Base-by-base conservation (phyloP, 35 echinoderm and acorn worm genomes). In the Lytechinus variegatus region DNA sequence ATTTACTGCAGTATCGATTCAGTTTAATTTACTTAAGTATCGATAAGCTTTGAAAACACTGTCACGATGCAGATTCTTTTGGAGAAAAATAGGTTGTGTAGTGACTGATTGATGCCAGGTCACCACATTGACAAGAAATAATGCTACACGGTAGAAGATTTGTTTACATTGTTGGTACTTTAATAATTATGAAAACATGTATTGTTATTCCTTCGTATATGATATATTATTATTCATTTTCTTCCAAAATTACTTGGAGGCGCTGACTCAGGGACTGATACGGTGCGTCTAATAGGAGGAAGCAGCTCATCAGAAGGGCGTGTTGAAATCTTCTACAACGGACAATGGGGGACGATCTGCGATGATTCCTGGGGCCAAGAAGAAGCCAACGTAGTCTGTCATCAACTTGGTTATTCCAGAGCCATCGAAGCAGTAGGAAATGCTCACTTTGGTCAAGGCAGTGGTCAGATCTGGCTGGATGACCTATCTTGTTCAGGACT, bases 261-360 rank as follows among this genome's bases (percentile, higher is more conserved):
- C 61, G n/a, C n/a, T 21, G 61, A 5, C n/a, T n/a, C n/a, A 60
- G 16, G 4, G 19, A 71, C 16, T 21, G 66, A 90, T 51, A 87
- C 86, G 4, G 88, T 90, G 52, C 88, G 88, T 44, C 88, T 90
- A 51, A 21, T 12, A 52, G 88, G 27, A 1, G 27, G 88, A 10
- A 90, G 88, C 52, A 52, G 5, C 13, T 10, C 9, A 13, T 54
- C 11, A 1, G 88, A 90, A 33, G 88, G 88, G 9, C 88, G 88
- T 9, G 88, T 90, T 13, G 88, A 90, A 29, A 21, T 90, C 52
- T 52, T 90, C 52, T 9, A 90, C 52, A 27, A 52, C n/a, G 88
- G 88, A 90, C 10, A 21, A 29, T 90, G 88, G 88, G 88, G 88
- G 9, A 90, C 88, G 13, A 90, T 90, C 88, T 90, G 88, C 52